These are phyloP conservation scores for Dromaius novaehollandiae DNA, from an alignment of 2,113 vertebrate species.

Conservation along the genomic window DNA sequence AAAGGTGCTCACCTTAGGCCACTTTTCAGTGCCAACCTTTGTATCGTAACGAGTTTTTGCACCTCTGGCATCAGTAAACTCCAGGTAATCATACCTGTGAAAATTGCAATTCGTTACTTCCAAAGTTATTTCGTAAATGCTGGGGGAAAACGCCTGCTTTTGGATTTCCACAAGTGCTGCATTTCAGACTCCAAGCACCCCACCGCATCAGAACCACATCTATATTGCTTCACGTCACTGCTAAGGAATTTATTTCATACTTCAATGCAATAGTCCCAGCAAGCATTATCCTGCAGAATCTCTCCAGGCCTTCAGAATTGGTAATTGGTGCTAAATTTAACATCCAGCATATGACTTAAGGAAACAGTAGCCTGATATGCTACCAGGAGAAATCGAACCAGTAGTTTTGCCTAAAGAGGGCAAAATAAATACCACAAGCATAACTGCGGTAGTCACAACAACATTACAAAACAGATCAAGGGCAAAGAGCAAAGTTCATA, in stretches of 20 bases:
- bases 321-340: background rate
- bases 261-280: background rate
- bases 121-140: background rate
- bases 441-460: background rate
- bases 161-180: background rate
- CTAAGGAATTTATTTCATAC: background rate
- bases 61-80: conserved; percentile 95
- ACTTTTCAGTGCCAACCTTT: conserved; percentile 96
- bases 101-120: conserved; percentile 59
- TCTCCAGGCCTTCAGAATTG: background rate
- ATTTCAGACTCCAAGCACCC: background rate
- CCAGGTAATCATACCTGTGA: conserved; percentile 94
- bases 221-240: background rate
- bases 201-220: background rate
- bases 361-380: background rate
- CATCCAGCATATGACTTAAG: background rate
- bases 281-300: background rate
- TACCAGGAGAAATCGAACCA: background rate
- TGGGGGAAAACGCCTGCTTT: background rate
- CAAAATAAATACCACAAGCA: background rate
- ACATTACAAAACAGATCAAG: background rate
- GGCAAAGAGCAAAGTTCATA: background rate
- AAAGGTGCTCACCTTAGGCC: conserved; percentile 91
- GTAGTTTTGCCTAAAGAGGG: background rate
- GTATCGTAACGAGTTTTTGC: conserved; percentile 96